Conservation (phyloP, 2,113 vertebrate genomes). For the Oryzias javanicus region DNA sequence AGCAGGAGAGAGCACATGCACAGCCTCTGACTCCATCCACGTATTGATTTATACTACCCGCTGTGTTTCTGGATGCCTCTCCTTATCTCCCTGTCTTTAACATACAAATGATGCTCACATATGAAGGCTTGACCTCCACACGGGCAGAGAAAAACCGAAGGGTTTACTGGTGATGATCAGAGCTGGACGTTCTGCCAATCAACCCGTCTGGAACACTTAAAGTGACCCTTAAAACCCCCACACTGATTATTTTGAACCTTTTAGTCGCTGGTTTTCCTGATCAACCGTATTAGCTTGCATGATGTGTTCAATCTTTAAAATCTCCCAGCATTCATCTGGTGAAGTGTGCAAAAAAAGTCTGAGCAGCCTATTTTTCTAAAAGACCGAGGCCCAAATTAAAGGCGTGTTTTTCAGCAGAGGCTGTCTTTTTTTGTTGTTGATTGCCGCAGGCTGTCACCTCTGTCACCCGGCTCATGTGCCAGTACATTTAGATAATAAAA, state of each 20-base stretch:
- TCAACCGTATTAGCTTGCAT: constrained; percentile 11
- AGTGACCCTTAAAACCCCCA: constrained; percentile 37
- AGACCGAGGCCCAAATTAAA: constrained; percentile 47
- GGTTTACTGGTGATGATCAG: constrained; percentile 55
- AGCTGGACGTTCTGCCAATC: constrained; percentile 60
- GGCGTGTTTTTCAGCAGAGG: constrained; percentile 25
- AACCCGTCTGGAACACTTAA: constrained; percentile 35
- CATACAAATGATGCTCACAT: constrained; percentile 40
- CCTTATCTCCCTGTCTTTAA: constrained; percentile 11
- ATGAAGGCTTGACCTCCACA: constrained; percentile 55
- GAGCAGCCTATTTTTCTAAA: constrained; percentile 29
- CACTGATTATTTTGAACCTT: constrained; percentile 34
- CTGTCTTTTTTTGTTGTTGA: constrained; percentile 65
- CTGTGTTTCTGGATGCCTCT: constrained; percentile 20
- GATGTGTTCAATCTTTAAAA: constrained; percentile 26
- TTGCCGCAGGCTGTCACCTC: constrained; percentile 65
- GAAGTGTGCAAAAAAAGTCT: background rate
- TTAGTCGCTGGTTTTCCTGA: constrained; percentile 45
- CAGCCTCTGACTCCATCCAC: constrained; percentile 47
- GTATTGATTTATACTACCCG: constrained; percentile 59
- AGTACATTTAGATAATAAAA: constrained; percentile 80
- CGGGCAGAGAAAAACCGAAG: constrained; percentile 22
- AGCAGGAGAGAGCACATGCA: constrained; percentile 64
- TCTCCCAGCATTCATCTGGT: constrained; percentile 22
- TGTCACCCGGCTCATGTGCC: constrained; percentile 61